A percentile compares a stretch with the other conserved stretches of the same genome.
Evolutionary conservation across 1,140 invertebrate species (phyloP).

Genomic region (Drosophila littoralis): DNA sequence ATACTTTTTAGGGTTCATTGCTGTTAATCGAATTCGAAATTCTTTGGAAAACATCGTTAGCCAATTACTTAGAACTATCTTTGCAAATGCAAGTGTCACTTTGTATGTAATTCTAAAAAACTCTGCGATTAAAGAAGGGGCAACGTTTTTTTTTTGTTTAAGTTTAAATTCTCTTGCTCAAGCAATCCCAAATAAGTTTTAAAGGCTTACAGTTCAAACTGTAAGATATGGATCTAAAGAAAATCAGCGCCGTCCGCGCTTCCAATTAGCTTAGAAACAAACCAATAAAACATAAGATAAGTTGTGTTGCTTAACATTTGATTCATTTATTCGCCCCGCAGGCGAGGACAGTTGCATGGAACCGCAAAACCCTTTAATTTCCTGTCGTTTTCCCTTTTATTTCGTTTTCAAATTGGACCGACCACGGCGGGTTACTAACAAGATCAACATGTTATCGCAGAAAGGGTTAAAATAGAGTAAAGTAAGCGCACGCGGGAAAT

Average conservation of each 20-base stretch:
- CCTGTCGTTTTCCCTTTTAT: slow-evolving; percentile 71
- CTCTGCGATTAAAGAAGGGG: too few species aligned
- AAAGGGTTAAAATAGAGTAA: slow-evolving; percentile 64
- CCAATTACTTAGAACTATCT: too few species aligned
- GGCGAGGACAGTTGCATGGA: slow-evolving; percentile 23
- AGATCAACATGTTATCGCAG: slow-evolving; percentile 76
- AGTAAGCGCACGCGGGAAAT: slow-evolving; percentile 65
- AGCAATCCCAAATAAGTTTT: too few species aligned
- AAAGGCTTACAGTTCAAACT: not conserved
- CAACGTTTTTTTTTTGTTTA: too few species aligned
- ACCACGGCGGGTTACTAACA: slow-evolving; percentile 51
- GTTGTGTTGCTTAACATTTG: slow-evolving; percentile 46
- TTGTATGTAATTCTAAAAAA: too few species aligned
- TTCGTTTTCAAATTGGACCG: slow-evolving; percentile 45
- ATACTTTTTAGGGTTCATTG: too few species aligned
- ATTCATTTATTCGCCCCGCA: slow-evolving; percentile 47
- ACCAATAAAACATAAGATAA: slow-evolving; percentile 46
- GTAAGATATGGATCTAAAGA: not conserved
- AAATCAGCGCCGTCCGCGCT: not conserved
- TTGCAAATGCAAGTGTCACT: too few species aligned
- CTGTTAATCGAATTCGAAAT: too few species aligned
- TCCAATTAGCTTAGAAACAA: slow-evolving; percentile 3
- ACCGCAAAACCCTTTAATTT: slow-evolving; percentile 77
- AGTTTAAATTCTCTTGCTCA: too few species aligned
- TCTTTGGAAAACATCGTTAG: too few species aligned